These are phyloP conservation scores for Harpagifer antarcticus DNA, from an alignment of 2,797 vertebrate species.

Conservation along the genomic window DNA sequence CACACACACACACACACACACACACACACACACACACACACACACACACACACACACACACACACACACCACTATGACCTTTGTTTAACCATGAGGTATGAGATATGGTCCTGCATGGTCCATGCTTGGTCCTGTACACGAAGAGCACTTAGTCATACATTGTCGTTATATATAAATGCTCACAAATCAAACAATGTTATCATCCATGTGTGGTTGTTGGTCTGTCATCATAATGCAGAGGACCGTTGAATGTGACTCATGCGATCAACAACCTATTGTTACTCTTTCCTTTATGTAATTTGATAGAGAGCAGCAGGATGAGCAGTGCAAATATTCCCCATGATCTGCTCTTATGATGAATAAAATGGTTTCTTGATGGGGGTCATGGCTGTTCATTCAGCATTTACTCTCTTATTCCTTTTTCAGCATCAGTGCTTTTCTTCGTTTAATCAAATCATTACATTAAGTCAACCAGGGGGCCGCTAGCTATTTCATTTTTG, in stretches of 20 bases:
- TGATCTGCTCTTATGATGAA: constrained; percentile 24
- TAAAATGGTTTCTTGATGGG: constrained; percentile 18
- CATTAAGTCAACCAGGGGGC: constrained; percentile 3
- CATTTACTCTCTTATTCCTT: constrained; percentile 8
- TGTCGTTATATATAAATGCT: constrained; percentile 35
- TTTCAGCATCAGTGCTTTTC: constrained; percentile 12
- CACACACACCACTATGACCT: background rate
- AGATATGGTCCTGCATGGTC: constrained; percentile 11
- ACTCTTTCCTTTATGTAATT: constrained; percentile 47
- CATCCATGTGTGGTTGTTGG: constrained; percentile 52
- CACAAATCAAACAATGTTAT: constrained; percentile 44
- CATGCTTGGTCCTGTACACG: constrained; percentile 9
- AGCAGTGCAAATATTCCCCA: constrained; percentile 32
- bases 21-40: constrained; percentile 3
- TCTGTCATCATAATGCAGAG: constrained; percentile 53
- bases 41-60: constrained; percentile 5
- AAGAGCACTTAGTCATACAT: constrained; percentile 41
- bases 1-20: background rate
- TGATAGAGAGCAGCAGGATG: constrained; percentile 70
- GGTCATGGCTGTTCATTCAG: constrained; percentile 24
- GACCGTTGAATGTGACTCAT: constrained; percentile 52
- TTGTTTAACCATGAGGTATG: too few relatives aligned
- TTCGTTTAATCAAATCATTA: background rate
- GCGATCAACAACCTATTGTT: constrained; percentile 70
- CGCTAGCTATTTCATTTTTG: background rate